phyloP scores from a whole-genome alignment of 1,140 invertebrate genomes.

The Halotydeus destructor region DNA sequence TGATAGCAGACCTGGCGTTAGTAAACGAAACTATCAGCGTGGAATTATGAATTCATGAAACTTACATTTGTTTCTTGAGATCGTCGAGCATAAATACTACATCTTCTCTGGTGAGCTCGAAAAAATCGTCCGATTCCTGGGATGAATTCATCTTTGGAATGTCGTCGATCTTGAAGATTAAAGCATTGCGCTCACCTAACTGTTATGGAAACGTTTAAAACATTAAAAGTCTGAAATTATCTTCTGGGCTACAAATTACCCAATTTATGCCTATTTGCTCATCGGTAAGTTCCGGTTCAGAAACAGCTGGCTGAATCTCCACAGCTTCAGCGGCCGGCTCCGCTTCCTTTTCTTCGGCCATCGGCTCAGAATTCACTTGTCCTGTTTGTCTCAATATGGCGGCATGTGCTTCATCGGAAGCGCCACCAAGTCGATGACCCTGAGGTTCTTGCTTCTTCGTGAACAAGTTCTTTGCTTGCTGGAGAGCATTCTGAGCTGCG shows the following conservation, averaged over 20 bases:
- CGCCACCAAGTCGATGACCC: no score
- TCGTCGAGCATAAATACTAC: constrained; percentile 44
- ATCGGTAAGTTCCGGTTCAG: no score
- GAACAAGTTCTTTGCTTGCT: no score
- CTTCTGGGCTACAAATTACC: constrained; percentile 1
- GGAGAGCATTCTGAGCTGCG: no score
- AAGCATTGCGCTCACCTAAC: not conserved
- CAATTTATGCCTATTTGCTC: constrained; percentile 9
- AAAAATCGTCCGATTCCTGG: constrained; percentile 45
- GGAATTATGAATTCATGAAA: constrained; percentile 5
- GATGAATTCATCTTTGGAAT: not conserved
- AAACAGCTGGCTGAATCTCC: no score
- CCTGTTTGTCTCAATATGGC: no score
- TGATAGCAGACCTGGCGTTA: constrained; percentile 28
- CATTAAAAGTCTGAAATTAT: not conserved
- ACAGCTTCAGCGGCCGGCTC: no score
- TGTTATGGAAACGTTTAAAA: constrained; percentile 1
- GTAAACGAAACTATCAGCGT: constrained; percentile 7
- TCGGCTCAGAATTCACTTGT: no score
- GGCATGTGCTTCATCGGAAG: no score
- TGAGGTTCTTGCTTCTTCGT: no score
- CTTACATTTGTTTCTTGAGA: constrained; percentile 34
- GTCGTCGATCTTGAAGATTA: constrained; percentile 6
- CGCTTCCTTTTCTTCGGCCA: no score
- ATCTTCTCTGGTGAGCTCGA: constrained; percentile 54